Evolutionary conservation across 2,797 vertebrate species (phyloP), one percentile per base, ranked within the genome.

Genomic region (Clamator glandarius): DNA sequence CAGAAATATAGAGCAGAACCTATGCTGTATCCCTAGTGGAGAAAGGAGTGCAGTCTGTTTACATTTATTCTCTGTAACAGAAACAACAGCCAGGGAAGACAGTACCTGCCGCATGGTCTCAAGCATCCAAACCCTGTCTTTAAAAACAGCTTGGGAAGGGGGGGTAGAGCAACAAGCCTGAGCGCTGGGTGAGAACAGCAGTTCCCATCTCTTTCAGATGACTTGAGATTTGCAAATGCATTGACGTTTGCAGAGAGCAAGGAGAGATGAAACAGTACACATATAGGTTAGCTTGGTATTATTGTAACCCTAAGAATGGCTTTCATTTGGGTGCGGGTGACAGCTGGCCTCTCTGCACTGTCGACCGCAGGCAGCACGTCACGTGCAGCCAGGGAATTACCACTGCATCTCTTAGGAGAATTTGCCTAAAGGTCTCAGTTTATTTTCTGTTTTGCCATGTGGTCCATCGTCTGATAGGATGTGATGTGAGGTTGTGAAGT

Each of bases 401-500:
- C 0, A 0, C 63, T 8, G 46, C 8, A 2, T 33, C 89, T 59
- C 48, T 12, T 52, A 80, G 89, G 63, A 74, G 31, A 46, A 48
- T 68, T 46, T 77, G 87, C 94, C 89, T 69, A n/a, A 33, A 94
- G 83, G 75, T 84, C 81, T 76, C 26, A 0, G 83, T 70, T 89
- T 84, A 41, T 92, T 88, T 91, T 68, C 84, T 78, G 81, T 92
- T 87, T 81, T 39, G 78, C 92, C 51, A 78, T 67, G 93, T 46
- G 80, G 81, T 24, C 90, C 2, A 1, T 36, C 11, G 51, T 66
- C 88, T 95, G 95, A 95, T 94, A 80, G 91, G 95, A 94, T 95
- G 93, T 92, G 95, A 95, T 91, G 93, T 28, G 88, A 69, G 76
- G 81, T 42, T 87, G 83, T 88, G 88, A 93, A 82, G 84, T 15